phyloP scores from a whole-genome alignment of 2,113 vertebrate genomes.

The Mystacornis crossleyi region DNA sequence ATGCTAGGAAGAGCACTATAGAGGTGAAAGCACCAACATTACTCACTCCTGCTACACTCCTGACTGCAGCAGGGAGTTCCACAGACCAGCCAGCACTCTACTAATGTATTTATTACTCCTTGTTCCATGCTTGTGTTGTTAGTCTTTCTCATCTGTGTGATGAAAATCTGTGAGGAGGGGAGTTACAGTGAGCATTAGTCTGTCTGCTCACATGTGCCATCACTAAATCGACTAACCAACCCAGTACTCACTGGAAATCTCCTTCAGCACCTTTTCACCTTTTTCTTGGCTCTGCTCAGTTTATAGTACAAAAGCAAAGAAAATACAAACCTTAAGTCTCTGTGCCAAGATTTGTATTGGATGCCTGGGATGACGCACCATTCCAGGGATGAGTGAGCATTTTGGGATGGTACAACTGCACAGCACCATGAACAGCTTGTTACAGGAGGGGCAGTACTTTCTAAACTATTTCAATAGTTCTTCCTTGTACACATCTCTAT shows the following conservation, averaged over 20 bases:
- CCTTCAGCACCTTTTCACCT: too few species aligned
- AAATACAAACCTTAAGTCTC: background rate
- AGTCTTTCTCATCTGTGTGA: background rate
- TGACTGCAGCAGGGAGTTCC: background rate
- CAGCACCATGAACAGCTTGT: background rate
- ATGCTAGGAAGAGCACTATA: background rate
- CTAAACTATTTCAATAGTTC: background rate
- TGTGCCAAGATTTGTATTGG: background rate
- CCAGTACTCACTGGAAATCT: background rate
- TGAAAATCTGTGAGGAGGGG: background rate
- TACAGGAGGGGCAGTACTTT: background rate
- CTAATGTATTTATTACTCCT: background rate
- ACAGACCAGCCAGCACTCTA: background rate
- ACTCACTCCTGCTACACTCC: background rate
- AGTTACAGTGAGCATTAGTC: background rate
- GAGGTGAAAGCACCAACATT: background rate
- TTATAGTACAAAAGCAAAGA: background rate
- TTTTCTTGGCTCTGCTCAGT: background rate
- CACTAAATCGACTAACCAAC: fast-evolving
- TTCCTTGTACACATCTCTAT: background rate
- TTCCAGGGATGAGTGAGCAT: background rate
- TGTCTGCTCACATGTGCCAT: background rate
- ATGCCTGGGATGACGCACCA: background rate
- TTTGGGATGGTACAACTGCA: background rate
- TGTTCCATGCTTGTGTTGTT: background rate